Base-by-base conservation (phyloP, 2,797 vertebrate species). In the Myripristis jacobus region DNA sequence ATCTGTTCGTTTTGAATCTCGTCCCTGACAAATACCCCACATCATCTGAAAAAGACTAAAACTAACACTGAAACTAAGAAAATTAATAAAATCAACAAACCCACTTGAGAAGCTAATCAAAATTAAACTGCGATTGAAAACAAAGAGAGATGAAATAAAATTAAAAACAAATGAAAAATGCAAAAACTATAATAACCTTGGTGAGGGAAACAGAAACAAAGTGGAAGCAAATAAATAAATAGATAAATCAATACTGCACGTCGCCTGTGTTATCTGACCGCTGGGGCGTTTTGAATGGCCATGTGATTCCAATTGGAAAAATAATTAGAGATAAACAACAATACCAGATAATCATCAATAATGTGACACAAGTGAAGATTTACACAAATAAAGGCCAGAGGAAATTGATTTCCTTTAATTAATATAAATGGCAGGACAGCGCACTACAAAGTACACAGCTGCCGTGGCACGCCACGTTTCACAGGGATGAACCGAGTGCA, bases 361-460 rank as follows among this genome's bases (percentile, higher is more conserved):
- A 59, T 22, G 18, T 66, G 58, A 50, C 21, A 71, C 63, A 58
- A 63, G 70, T 6, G 9, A 62, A 66, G 44, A 81, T 75, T 36
- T 66, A 60, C 34, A 36, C n/a, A 15, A 31, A 50, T 47, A 57
- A 41, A 64, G 57, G 55, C 24, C 46, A 18, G 31, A 61, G 21
- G 50, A 15, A 4, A 88, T 71, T 54, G 73, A 84, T 73, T 77
- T 64, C 54, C 64, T 56, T 18, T 56, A 34, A 78, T 71, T 66
- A 48, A 46, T 54, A 72, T 53, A 43, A 63, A 69, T 25, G 58
- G 38, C 10, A 21, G 9, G 18, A 29, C 29, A 55, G 27, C 29
- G 8, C 6, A 7, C 19, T 24, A 27, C 9, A 9, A 48, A 29
- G 34, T 34, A 10, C 46, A 3, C 11, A 18, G 9, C 24, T 7